Evolutionary conservation across 2,113 vertebrate species (phyloP).

Genomic region (Tenrec ecaudatus): DNA sequence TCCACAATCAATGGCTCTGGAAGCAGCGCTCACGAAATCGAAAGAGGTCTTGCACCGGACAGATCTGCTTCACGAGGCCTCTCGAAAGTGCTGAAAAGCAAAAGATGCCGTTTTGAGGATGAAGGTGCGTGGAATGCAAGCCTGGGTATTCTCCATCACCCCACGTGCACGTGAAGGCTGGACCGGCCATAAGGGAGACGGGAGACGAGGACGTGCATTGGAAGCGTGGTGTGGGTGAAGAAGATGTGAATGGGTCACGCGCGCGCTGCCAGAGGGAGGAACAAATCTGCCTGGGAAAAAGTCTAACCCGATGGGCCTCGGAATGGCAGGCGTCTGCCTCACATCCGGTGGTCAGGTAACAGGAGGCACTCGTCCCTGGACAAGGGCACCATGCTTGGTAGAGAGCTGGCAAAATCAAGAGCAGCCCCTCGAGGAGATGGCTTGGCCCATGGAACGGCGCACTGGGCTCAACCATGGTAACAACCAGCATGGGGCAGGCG

Average conservation of each 20-base stretch:
- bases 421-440: not conserved
- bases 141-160: not conserved
- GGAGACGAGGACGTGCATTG: not conserved
- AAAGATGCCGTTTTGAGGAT: too few relatives aligned
- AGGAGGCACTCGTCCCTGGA: not conserved
- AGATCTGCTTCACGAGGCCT: not conserved
- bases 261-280: not conserved
- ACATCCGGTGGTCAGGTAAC: not conserved
- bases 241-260: not conserved
- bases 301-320: not conserved
- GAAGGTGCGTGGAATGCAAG: not conserved
- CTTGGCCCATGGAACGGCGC: not conserved
- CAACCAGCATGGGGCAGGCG: too few relatives aligned
- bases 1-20: not conserved
- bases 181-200: not conserved
- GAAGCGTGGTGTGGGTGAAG: not conserved
- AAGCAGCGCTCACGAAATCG: not conserved
- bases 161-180: not conserved
- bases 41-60: not conserved
- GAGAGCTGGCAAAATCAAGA: not conserved
- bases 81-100: too few relatives aligned
- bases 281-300: not conserved
- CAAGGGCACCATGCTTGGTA: not conserved
- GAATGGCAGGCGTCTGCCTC: not conserved
- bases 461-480: too few relatives aligned